Percentiles rank a stretch among this genome's conserved stretches.
These are phyloP conservation scores for Agriotes lineatus DNA, from an alignment of 2,888 invertebrate genomes.

Conservation along the genomic window DNA sequence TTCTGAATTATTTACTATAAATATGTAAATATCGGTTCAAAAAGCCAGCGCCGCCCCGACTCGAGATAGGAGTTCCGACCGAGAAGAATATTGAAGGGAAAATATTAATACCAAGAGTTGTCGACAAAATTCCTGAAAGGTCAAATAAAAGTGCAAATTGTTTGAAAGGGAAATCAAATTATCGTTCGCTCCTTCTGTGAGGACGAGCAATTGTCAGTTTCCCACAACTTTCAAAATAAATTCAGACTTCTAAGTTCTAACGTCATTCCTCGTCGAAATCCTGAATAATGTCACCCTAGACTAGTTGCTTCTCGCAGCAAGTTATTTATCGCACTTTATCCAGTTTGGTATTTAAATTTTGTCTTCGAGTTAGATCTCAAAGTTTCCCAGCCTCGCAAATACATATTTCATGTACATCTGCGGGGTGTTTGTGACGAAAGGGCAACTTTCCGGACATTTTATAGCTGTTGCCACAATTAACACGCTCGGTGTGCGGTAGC, in stretches of 20 bases:
- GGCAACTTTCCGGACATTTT: background rate
- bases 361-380: background rate
- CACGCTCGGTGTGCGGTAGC: background rate
- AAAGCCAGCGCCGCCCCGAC: no score
- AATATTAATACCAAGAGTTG: background rate
- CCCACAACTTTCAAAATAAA: slow-evolving; percentile 2
- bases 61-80: no score
- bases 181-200: background rate
- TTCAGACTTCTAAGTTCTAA: slow-evolving; percentile 12
- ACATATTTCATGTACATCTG: slow-evolving; percentile 13
- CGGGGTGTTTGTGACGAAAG: background rate
- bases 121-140: background rate
- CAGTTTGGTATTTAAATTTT: slow-evolving; percentile 14
- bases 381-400: slow-evolving; percentile 1
- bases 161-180: slow-evolving; percentile 14
- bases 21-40: no score
- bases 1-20: no score
- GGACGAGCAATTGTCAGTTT: background rate
- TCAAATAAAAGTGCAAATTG: slow-evolving; percentile 13
- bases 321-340: slow-evolving; percentile 17
- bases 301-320: slow-evolving; percentile 7
- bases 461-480: slow-evolving; percentile 1
- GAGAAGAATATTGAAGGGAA: no score
- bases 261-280: background rate
- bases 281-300: slow-evolving; percentile 7